A percentile compares a stretch with the other conserved stretches of the same genome.
Evolutionary conservation across 2,888 invertebrate genomes (phyloP).

Genomic region (Apeira syringaria): DNA sequence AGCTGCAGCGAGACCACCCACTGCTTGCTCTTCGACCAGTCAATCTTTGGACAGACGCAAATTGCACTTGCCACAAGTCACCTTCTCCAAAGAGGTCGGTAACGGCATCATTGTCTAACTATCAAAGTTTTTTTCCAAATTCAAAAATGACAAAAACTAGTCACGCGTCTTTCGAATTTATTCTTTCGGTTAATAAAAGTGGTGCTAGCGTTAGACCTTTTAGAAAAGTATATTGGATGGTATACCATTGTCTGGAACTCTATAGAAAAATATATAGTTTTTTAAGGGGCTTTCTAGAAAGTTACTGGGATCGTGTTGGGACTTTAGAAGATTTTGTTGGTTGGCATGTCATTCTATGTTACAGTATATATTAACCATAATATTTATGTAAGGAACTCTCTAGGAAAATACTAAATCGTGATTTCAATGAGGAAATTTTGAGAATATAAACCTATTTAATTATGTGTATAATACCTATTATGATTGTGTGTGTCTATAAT

Average conservation of each 20-base stretch:
- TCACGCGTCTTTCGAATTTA: slow-evolving; percentile 42
- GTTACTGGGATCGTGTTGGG: slow-evolving; percentile 12
- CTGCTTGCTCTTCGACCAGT: slow-evolving; percentile 88
- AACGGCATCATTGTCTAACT: slow-evolving; percentile 91
- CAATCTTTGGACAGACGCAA: slow-evolving; percentile 85
- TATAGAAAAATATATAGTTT: slow-evolving; percentile 15
- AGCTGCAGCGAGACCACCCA: slow-evolving; percentile 84
- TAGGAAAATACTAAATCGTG: no score
- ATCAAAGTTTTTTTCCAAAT: slow-evolving; percentile 26
- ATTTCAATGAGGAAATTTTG: no score
- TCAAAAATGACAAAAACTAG: slow-evolving; percentile 36
- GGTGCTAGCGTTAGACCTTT: slow-evolving; percentile 52
- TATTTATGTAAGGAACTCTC: no score
- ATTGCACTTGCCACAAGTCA: slow-evolving; percentile 90
- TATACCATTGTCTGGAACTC: slow-evolving; percentile 2
- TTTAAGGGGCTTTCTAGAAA: slow-evolving; percentile 18
- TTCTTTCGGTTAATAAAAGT: slow-evolving; percentile 38
- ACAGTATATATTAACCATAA: no score
- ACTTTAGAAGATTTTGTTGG: no score
- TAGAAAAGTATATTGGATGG: neutral
- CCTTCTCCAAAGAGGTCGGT: slow-evolving; percentile 96
- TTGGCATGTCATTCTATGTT: no score
- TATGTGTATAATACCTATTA: no score
- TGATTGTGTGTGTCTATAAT: slow-evolving; percentile 13
- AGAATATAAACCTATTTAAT: no score